Evolutionary conservation across 2,113 vertebrate genomes (phyloP).

Genomic region (Axis porcinus): DNA sequence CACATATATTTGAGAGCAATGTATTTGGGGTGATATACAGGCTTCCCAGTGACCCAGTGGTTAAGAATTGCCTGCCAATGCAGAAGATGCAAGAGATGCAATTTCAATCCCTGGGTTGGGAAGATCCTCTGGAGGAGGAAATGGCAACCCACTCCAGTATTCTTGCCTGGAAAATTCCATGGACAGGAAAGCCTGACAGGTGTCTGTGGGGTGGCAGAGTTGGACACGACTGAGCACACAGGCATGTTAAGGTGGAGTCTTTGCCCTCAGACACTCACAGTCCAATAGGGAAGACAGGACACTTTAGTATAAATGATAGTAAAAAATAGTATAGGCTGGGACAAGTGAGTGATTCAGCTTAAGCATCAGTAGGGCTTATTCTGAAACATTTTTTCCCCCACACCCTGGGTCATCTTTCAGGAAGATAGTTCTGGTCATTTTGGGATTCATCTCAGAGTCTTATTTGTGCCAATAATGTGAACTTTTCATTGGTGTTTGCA

Average conservation of each 20-base stretch:
- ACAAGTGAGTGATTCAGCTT: background rate
- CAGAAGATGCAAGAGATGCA: background rate
- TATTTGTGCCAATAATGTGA: background rate
- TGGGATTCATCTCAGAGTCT: background rate
- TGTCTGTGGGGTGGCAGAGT: background rate
- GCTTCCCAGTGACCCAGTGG: background rate
- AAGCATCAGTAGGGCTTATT: background rate
- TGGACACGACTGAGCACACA: background rate
- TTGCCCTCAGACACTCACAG: background rate
- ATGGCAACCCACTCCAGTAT: background rate
- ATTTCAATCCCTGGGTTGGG: background rate
- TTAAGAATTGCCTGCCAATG: background rate
- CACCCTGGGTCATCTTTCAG: background rate
- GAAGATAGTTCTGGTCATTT: background rate
- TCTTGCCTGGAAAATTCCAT: background rate
- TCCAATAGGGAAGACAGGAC: background rate
- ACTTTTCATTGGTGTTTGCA: background rate
- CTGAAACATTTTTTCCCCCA: background rate
- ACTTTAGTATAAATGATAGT: background rate
- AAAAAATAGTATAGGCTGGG: background rate
- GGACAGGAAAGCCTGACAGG: background rate
- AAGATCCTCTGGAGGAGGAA: background rate
- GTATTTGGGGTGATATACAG: background rate
- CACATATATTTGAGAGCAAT: background rate
- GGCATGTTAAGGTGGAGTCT: background rate